Evolutionary conservation across 2,797 vertebrate genomes (phyloP).

Genomic region (Capromys pilorides): DNA sequence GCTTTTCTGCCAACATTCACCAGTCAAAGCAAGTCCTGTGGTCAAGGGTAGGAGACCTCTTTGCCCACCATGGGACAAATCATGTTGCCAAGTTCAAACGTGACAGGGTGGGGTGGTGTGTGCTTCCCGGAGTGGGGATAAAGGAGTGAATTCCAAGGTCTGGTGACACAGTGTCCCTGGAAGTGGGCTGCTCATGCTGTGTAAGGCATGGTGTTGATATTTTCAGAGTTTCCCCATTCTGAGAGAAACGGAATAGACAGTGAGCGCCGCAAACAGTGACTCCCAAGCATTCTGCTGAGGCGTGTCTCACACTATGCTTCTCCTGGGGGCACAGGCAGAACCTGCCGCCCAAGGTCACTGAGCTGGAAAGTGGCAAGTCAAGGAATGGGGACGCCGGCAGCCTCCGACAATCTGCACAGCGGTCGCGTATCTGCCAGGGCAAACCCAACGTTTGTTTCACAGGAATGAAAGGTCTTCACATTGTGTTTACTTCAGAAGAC

Average conservation of each 20-base stretch:
- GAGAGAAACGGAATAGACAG: background rate
- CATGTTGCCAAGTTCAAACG: background rate
- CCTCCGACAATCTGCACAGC: background rate
- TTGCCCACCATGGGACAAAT: background rate
- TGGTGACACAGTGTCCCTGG: background rate
- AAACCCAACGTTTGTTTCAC: background rate
- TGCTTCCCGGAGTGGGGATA: background rate
- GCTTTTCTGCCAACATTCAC: background rate
- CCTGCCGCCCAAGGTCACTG: background rate
- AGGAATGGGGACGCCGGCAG: background rate
- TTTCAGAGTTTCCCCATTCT: background rate
- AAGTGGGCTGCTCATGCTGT: background rate
- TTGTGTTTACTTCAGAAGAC: background rate
- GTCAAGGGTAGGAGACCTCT: background rate
- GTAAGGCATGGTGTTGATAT: background rate
- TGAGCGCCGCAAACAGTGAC: too few species aligned
- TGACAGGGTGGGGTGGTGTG: fast-evolving
- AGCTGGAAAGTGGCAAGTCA: background rate
- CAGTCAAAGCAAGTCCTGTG: background rate
- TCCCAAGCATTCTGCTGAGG: background rate
- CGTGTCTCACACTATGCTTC: background rate
- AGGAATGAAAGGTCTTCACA: background rate
- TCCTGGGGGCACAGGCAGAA: background rate
- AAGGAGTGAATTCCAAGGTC: background rate
- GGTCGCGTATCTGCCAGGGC: background rate